Percentiles rank a stretch among this genome's conserved stretches.
These are phyloP conservation scores for Ridgeia piscesae DNA, from an alignment of 1,140 invertebrate genomes.

Conservation along the genomic window DNA sequence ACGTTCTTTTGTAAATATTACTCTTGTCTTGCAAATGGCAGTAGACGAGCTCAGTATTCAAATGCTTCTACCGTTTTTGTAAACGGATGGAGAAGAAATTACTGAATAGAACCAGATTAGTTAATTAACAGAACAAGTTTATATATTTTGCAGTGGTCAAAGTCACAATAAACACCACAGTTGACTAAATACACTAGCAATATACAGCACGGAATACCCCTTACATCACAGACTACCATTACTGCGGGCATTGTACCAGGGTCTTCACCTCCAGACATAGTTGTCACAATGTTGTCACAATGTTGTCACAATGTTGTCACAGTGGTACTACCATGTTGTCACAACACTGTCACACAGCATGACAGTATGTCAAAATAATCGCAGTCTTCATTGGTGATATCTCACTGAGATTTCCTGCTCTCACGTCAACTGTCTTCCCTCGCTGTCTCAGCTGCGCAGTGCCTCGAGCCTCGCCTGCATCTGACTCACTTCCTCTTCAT, in stretches of 20 bases:
- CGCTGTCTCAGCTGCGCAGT: constrained; percentile 70
- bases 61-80: too few species aligned
- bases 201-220: too few species aligned
- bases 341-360: not conserved
- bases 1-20: too few species aligned
- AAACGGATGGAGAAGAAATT: too few species aligned
- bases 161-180: too few species aligned
- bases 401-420: not conserved
- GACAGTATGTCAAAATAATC: not conserved
- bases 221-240: too few species aligned
- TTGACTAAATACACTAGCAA: too few species aligned
- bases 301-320: not conserved
- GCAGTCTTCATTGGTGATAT: not conserved
- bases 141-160: too few species aligned
- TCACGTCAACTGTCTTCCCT: not conserved
- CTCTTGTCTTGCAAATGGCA: too few species aligned
- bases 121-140: too few species aligned
- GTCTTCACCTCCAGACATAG: not conserved
- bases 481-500: constrained; percentile 76
- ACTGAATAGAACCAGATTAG: too few species aligned
- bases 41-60: too few species aligned
- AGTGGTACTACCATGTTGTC: not conserved
- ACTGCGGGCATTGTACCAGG: not conserved
- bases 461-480: constrained; percentile 84
- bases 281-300: not conserved